phyloP scores from a whole-genome alignment of 2,797 vertebrate genomes.

The Syngnathus rostellatus region DNA sequence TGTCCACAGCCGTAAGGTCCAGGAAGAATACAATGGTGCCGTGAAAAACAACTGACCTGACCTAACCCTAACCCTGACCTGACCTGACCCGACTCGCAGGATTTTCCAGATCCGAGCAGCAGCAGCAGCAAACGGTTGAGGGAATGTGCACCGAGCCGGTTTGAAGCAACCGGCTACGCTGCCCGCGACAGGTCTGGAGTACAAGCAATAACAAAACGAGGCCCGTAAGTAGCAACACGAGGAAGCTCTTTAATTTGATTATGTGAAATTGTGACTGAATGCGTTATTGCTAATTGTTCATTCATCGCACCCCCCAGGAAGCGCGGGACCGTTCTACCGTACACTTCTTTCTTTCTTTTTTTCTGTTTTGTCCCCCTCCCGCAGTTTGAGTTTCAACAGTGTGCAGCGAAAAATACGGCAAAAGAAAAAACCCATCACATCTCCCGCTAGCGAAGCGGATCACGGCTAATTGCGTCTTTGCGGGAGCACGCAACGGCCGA shows the following conservation, averaged over 20 bases:
- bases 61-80: no score
- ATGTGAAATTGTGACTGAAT: background rate
- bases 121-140: no score
- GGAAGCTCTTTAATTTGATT: background rate
- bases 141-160: background rate
- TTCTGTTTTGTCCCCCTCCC: background rate
- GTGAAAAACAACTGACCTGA: no score
- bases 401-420: background rate
- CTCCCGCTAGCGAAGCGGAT: slow-evolving; percentile 1
- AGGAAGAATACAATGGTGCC: background rate
- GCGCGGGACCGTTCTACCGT: background rate
- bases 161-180: background rate
- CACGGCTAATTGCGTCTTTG: slow-evolving; percentile 1
- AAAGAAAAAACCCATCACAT: background rate
- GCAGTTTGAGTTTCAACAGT: background rate
- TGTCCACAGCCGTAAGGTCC: background rate
- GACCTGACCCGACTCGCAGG: no score
- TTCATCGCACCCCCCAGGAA: background rate
- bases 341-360: background rate
- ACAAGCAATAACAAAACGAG: background rate
- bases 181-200: background rate
- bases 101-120: no score
- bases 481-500: background rate
- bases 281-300: slow-evolving; percentile 1
- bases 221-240: background rate